Evolutionary conservation across 2,888 invertebrate genomes (phyloP).

Genomic region (Hydrotaea cyrtoneurina): DNA sequence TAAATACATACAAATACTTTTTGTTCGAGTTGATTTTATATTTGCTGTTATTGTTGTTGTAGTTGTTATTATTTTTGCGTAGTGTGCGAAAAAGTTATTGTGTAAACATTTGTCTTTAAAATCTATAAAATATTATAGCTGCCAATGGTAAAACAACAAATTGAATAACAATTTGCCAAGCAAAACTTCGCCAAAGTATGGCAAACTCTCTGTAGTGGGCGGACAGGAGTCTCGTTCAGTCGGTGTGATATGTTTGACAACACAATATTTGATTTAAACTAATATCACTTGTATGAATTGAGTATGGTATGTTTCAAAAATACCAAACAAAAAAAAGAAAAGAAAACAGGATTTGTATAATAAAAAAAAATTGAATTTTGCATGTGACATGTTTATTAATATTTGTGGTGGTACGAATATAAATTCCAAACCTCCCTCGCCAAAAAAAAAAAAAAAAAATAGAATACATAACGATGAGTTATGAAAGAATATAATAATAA

Average conservation of each 20-base stretch:
- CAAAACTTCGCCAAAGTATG: background rate
- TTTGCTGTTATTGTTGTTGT: background rate
- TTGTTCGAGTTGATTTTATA: too few species aligned
- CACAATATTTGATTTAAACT: slow-evolving; percentile 1
- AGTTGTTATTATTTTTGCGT: background rate
- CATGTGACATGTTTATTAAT: slow-evolving; percentile 34
- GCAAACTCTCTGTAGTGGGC: background rate
- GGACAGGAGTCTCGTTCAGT: background rate
- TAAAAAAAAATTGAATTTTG: slow-evolving; percentile 1
- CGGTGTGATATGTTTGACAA: background rate
- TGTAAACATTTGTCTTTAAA: slow-evolving; percentile 38
- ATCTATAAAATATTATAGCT: slow-evolving; percentile 35
- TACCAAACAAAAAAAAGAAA: background rate
- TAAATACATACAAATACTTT: background rate
- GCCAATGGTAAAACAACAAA: background rate
- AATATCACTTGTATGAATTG: background rate
- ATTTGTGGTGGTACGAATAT: background rate
- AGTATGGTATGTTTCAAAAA: background rate
- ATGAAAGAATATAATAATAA: background rate
- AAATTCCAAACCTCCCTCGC: too few species aligned
- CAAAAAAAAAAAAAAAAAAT: too few species aligned
- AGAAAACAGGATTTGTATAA: background rate
- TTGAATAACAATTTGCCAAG: slow-evolving; percentile 4
- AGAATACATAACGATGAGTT: background rate
- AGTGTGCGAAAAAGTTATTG: slow-evolving; percentile 28